Conservation (phyloP, 2,113 vertebrate genomes). For the Choloepus hoffmanni region DNA sequence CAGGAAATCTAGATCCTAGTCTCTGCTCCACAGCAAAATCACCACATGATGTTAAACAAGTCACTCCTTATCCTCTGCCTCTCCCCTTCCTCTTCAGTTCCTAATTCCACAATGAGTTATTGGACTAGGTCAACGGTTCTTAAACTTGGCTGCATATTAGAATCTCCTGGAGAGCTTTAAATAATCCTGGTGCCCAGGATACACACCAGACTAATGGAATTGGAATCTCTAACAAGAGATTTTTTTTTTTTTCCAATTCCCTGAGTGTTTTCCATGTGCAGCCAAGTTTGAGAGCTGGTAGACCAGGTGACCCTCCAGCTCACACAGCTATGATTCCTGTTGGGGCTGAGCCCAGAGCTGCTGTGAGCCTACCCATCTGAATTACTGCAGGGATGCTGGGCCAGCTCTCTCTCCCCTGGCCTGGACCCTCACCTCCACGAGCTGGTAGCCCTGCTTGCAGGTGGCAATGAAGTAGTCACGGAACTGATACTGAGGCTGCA, state of each 20-base stretch:
- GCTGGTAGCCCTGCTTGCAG: constrained; percentile 87
- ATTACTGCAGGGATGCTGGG: too few species aligned
- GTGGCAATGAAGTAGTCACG: constrained; percentile 86
- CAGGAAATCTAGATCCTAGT: neutral
- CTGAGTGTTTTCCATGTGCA: neutral
- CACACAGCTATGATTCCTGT: neutral
- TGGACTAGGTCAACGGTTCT: neutral
- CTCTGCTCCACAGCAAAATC: neutral
- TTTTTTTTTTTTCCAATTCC: neutral
- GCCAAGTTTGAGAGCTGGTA: neutral
- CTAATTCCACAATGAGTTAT: neutral
- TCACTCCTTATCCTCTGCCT: neutral
- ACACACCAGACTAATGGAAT: neutral
- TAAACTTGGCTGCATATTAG: neutral
- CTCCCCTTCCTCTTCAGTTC: neutral
- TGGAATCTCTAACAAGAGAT: neutral
- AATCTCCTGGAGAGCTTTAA: neutral
- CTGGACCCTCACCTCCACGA: constrained; percentile 85
- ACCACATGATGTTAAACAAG: too few species aligned
- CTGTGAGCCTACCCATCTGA: neutral
- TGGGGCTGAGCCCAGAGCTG: neutral
- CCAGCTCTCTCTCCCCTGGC: neutral
- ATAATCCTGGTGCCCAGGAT: neutral
- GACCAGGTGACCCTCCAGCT: neutral
- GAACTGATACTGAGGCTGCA: constrained; percentile 85